Percentiles rank a stretch among this genome's conserved stretches.
Conservation (phyloP, 2,888 invertebrate genomes). For the Agrochola circellaris region DNA sequence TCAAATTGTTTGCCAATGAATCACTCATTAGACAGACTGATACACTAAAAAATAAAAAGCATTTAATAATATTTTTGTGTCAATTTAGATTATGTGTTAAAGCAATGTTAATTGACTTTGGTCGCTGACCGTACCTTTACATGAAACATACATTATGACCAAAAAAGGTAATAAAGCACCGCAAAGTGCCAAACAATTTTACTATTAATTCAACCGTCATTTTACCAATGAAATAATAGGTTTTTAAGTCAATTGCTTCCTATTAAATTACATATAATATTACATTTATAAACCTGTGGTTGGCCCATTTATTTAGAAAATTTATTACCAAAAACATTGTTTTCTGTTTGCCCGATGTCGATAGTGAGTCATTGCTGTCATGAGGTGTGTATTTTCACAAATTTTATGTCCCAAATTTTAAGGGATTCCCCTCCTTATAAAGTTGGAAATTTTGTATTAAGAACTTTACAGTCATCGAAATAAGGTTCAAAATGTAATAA, state of each 20-base stretch:
- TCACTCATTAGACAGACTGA: slow-evolving; percentile 4
- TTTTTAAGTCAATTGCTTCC: background rate
- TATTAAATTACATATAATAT: background rate
- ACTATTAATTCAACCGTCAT: background rate
- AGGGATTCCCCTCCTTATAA: background rate
- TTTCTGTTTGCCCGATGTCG: background rate
- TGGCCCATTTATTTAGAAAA: background rate
- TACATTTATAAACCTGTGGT: background rate
- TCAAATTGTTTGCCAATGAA: slow-evolving; percentile 15
- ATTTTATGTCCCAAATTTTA: background rate
- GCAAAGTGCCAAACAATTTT: background rate
- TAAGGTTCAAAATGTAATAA: background rate
- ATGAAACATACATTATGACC: background rate
- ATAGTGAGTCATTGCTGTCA: background rate
- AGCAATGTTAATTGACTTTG: background rate
- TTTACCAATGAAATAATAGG: background rate
- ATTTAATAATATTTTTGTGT: background rate
- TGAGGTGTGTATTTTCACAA: background rate
- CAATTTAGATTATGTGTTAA: background rate
- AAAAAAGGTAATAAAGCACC: background rate
- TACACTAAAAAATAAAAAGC: background rate
- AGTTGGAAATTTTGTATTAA: background rate
- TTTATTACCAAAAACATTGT: background rate
- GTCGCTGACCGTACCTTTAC: background rate
- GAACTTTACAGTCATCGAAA: background rate